Percentiles rank a stretch among this genome's conserved stretches.
Evolutionary conservation across 2,113 vertebrate genomes (phyloP).

Genomic region (Neoarius graeffei): DNA sequence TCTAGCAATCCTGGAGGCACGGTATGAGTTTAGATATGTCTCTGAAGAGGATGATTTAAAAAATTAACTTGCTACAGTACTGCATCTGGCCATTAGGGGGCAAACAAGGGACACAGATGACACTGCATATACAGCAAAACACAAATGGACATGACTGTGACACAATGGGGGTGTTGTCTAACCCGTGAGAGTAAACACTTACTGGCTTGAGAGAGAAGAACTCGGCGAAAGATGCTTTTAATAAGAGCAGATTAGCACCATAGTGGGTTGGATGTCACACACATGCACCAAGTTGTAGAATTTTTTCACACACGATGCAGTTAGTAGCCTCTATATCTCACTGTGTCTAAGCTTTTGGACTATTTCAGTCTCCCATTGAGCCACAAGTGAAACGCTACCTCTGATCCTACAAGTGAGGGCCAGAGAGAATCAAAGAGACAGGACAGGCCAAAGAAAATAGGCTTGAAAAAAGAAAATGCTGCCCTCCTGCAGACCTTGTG

Average conservation of each 20-base stretch:
- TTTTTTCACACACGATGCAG: conserved; percentile 11
- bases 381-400: conserved; percentile 7
- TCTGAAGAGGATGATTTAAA: neutral
- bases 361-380: conserved; percentile 18
- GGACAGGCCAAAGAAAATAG: conserved; percentile 15
- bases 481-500: conserved; percentile 27
- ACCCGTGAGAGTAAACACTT: conserved; percentile 50
- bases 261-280: conserved; percentile 35
- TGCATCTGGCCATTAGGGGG: conserved; percentile 37
- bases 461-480: conserved; percentile 20
- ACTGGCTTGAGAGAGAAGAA: conserved; percentile 32
- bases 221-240: conserved; percentile 45
- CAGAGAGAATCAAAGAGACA: conserved; percentile 25
- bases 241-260: conserved; percentile 53
- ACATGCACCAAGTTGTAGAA: conserved; percentile 24
- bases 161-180: conserved; percentile 51
- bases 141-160: conserved; percentile 21
- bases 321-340: neutral
- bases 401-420: conserved; percentile 26
- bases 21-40: neutral
- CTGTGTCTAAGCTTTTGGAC: conserved; percentile 7
- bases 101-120: conserved; percentile 22
- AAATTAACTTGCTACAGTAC: conserved; percentile 4
- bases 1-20: neutral
- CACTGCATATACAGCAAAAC: neutral